Evolutionary conservation across 2,113 vertebrate genomes (phyloP), one percentile per base, ranked within the genome.

Genomic region (Crotalus tigris): DNA sequence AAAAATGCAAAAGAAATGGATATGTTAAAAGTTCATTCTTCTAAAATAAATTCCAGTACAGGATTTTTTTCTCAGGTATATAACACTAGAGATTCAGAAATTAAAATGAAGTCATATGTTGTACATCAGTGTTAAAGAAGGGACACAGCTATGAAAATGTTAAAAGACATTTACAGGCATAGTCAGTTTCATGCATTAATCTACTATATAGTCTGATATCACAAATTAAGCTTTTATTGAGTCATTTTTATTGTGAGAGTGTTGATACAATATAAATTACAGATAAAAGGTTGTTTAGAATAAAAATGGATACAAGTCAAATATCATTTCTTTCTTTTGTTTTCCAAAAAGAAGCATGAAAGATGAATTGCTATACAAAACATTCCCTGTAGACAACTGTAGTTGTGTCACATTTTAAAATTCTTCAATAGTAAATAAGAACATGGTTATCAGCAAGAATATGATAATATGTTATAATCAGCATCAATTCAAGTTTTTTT

Each of bases 401-500:
- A 33, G 59, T 49, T 85, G 11, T 92, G 23, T 89, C 26, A 93
- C n/a, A 88, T 81, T 46, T 92, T 87, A 94, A 92, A 85, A 92
- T 85, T 69, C 17, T 57, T 90, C n/a, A 69, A 49, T 93, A 57
- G 4, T 89, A 2, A n/a, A 91, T 90, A 90, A 69, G 64, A 93
- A 33, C 3, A 29, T 3, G 23, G 24, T 81, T 87, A 94, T 93
- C n/a, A 53, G 6, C 24, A 90, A 69, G 59, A 93, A 44, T 3
- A 29, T 3, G 23, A 15, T 57, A 88, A 94, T 93, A 44, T 59
- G 46, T 51, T 44, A 90, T 93, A 91, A 92, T 90, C 55, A 93
- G 89, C 17, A 93, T 86, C 69, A 94, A 87, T 1, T 58, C 93
- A 90, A 81, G 29, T 90, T 93, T 90, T 64, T 91, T 93, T 94